A percentile compares a stretch with the other conserved stretches of the same genome.
Evolutionary conservation across 92 coral and sea anemone genomes (phyloP).

Genomic region (Actinernus sp.): DNA sequence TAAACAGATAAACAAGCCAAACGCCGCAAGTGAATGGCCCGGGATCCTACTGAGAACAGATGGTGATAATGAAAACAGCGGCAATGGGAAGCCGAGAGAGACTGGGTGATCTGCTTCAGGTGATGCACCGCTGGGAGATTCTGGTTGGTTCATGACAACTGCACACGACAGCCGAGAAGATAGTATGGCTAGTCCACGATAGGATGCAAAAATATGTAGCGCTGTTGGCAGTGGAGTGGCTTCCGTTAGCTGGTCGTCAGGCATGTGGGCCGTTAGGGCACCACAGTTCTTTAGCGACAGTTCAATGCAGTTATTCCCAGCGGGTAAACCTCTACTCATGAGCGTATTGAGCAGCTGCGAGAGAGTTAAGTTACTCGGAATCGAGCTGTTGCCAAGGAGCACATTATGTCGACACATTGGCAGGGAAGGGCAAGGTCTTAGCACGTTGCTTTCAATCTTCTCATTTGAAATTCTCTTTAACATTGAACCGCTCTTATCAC

Average conservation of each 20-base stretch:
- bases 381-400: slow-evolving; percentile 55
- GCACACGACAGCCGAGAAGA: slow-evolving; percentile 80
- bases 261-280: slow-evolving; percentile 2
- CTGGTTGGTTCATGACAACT: slow-evolving; percentile 31
- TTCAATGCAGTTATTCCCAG: slow-evolving; percentile 73
- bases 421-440: slow-evolving; percentile 36
- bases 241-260: slow-evolving; percentile 15
- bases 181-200: slow-evolving; percentile 85
- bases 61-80: slow-evolving; percentile 76
- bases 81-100: slow-evolving; percentile 55
- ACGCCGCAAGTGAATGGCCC: slow-evolving; percentile 96
- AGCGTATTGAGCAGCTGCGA: slow-evolving; percentile 70
- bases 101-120: neutral
- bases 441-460: slow-evolving; percentile 29
- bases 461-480: slow-evolving; percentile 28
- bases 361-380: slow-evolving; percentile 66
- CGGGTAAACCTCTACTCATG: slow-evolving; percentile 66
- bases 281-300: slow-evolving; percentile 60
- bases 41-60: slow-evolving; percentile 92
- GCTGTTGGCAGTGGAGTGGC: slow-evolving; percentile 64
- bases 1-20: slow-evolving; percentile 93
- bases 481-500: slow-evolving; percentile 60
- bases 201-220: slow-evolving; percentile 81
- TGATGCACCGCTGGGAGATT: neutral
- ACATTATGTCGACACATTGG: slow-evolving; percentile 49